Evolutionary conservation across 2,888 invertebrate species (phyloP), one percentile per base, ranked within the genome.

Genomic region (Neria commutata): DNA sequence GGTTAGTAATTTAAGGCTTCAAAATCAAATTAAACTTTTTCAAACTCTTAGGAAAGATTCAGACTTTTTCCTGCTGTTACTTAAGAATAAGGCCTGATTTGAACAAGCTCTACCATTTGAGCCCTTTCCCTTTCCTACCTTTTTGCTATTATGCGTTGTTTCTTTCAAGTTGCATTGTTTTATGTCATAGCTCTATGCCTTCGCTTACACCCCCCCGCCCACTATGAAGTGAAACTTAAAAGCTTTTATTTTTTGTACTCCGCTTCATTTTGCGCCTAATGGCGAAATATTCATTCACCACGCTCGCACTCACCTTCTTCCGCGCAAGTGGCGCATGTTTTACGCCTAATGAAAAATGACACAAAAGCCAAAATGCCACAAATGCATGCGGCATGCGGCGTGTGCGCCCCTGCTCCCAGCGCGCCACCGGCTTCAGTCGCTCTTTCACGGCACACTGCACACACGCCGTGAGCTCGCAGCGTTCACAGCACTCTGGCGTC

Each of bases 341-440:
- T 62, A 66, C 71, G 65, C 66, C 67, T 70, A 75, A 77, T 75
- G 77, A 77, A 72, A 68, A 73, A 73, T 71, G 71, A 75, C 74
- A 70, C 66, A 74, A 73, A 74, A 71, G 73, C 68, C 70, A 67
- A 70, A 72, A 66, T 66, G 67, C 67, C 66, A 66, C 63, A 61
- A 61, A 56, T 61, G 58, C 60, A 25, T 10, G 4, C 8, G n/a
- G 37, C 37, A 37, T 37, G n/a, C n/a, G 21, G 3, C 46, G 46
- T 46, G 25, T 26, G 8, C n/a, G 5, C 6, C 8, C 29, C 29
- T 42, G 42, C n/a, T 42, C 16, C 5, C 42, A n/a, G 8, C 6
- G 17, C n/a, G 48, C 25, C 33, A 14, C 14, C 14, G 33, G 33
- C 33, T 8, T 33, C 10, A 14, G 10, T 10, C 16, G 24, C 25